Percentiles rank a stretch among this genome's conserved stretches.
phyloP scores from a whole-genome alignment of 2,888 invertebrate genomes.

The Mamestra brassicae region DNA sequence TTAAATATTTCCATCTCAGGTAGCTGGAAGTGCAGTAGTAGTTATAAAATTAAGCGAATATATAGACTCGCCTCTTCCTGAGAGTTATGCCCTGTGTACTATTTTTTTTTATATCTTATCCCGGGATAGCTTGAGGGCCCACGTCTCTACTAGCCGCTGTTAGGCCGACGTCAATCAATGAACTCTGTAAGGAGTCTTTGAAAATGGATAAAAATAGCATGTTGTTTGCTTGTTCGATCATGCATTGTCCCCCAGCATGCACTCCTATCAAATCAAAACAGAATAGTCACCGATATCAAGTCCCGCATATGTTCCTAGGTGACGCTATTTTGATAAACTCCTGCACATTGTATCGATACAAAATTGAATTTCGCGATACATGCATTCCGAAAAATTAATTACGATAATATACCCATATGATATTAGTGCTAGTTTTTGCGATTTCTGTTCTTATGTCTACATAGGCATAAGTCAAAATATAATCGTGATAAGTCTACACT shows the following conservation, averaged over 20 bases:
- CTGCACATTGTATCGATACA: neutral
- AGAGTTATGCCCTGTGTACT: too few relatives aligned
- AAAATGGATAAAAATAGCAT: neutral
- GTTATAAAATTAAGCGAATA: too few relatives aligned
- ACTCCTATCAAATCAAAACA: constrained; percentile 12
- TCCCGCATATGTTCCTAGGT: neutral
- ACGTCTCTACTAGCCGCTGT: neutral
- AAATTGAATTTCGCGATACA: neutral
- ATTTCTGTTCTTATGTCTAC: too few relatives aligned
- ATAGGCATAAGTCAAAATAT: too few relatives aligned
- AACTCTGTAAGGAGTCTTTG: too few relatives aligned
- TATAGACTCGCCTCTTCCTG: too few relatives aligned
- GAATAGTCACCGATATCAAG: constrained; percentile 1
- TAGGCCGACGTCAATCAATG: neutral
- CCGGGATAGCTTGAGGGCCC: neutral
- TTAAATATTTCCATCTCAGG: too few relatives aligned
- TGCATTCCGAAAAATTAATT: neutral
- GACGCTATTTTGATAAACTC: neutral
- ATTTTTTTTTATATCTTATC: too few relatives aligned
- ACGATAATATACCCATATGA: too few relatives aligned
- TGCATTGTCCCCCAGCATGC: neutral
- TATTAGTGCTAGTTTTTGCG: too few relatives aligned
- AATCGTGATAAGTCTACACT: too few relatives aligned
- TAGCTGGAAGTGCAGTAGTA: too few relatives aligned
- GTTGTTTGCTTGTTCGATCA: neutral